A percentile compares a stretch with the other conserved stretches of the same genome.
Conservation (phyloP, 92 coral and sea anemone genomes). For the Actinernus sp. region DNA sequence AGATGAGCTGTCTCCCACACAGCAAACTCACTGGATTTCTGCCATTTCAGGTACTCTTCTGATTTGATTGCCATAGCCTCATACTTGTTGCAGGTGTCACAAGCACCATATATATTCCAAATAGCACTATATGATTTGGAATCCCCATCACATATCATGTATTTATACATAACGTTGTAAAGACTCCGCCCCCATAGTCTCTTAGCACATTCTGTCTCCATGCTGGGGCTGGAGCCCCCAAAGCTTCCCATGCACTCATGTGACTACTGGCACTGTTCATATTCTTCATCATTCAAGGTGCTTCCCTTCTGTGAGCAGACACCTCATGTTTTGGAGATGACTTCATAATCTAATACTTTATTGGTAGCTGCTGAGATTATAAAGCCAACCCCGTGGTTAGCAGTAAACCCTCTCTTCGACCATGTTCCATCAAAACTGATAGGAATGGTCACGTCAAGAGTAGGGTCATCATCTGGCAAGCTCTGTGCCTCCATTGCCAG, state of each 20-base stretch:
- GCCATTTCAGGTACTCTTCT: slow-evolving; percentile 2
- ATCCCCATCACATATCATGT: slow-evolving; percentile 36
- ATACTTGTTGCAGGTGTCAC: slow-evolving; percentile 10
- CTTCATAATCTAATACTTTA: slow-evolving; percentile 45
- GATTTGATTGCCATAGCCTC: not conserved
- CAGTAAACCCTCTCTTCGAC: slow-evolving; percentile 51
- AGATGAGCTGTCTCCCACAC: slow-evolving; percentile 21
- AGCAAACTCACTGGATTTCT: slow-evolving; percentile 3
- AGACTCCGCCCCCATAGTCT: slow-evolving; percentile 9
- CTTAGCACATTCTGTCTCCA: slow-evolving; percentile 11
- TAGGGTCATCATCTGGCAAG: slow-evolving; percentile 11
- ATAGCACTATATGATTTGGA: slow-evolving; percentile 7
- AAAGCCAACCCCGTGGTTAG: slow-evolving; percentile 62
- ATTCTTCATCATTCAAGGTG: slow-evolving; percentile 10
- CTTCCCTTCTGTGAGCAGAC: slow-evolving; percentile 26
- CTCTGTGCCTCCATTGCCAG: slow-evolving; percentile 22
- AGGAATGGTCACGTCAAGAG: slow-evolving; percentile 18
- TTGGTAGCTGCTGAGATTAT: slow-evolving; percentile 31
- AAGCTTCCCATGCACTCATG: slow-evolving; percentile 6
- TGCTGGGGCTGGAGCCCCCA: slow-evolving; percentile 22
- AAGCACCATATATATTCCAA: slow-evolving; percentile 36
- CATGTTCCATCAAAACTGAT: slow-evolving; percentile 58
- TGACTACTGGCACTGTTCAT: slow-evolving; percentile 12
- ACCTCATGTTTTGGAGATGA: slow-evolving; percentile 26
- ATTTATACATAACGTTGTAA: slow-evolving; percentile 10